These are phyloP conservation scores for Cottus gobio DNA, from an alignment of 2,113 vertebrate species.

Conservation along the genomic window DNA sequence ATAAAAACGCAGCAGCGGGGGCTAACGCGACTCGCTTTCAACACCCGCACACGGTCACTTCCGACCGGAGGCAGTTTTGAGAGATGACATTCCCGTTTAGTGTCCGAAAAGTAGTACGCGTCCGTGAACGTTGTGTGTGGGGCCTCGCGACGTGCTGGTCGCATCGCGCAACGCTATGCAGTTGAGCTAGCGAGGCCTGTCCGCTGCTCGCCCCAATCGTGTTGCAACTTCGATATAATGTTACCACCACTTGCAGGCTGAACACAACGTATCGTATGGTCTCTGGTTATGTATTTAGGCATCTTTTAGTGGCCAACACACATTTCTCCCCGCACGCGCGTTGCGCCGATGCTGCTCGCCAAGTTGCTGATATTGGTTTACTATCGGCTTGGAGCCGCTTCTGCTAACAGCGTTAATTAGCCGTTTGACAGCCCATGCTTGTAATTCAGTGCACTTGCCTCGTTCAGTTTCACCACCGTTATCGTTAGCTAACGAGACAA, in stretches of 20 bases:
- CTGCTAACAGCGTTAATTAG: constrained; percentile 62
- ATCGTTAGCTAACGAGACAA: constrained; percentile 17
- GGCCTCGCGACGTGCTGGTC: constrained; percentile 74
- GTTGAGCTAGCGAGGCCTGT: constrained; percentile 70
- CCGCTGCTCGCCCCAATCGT: constrained; percentile 26
- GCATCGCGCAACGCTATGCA: constrained; percentile 42
- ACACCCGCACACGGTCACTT: neutral
- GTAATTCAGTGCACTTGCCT: constrained; percentile 53
- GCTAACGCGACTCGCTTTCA: neutral
- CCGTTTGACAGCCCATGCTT: constrained; percentile 68
- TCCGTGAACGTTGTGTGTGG: constrained; percentile 39
- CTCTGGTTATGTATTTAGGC: neutral
- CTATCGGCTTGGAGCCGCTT: constrained; percentile 37
- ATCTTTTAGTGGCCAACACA: neutral
- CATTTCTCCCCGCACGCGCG: constrained; percentile 5
- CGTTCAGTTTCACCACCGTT: constrained; percentile 5
- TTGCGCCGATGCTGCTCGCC: neutral
- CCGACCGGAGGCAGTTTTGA: neutral
- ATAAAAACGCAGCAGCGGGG: constrained; percentile 31
- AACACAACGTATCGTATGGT: neutral
- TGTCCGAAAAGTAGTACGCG: constrained; percentile 47
- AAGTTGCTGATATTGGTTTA: constrained; percentile 38
- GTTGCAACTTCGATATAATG: constrained; percentile 55
- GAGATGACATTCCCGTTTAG: constrained; percentile 68
- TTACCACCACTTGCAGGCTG: constrained; percentile 11